Evolutionary conservation across 1,140 invertebrate genomes (phyloP), one percentile per base, ranked within the genome.

Genomic region (Drosophila bocki): DNA sequence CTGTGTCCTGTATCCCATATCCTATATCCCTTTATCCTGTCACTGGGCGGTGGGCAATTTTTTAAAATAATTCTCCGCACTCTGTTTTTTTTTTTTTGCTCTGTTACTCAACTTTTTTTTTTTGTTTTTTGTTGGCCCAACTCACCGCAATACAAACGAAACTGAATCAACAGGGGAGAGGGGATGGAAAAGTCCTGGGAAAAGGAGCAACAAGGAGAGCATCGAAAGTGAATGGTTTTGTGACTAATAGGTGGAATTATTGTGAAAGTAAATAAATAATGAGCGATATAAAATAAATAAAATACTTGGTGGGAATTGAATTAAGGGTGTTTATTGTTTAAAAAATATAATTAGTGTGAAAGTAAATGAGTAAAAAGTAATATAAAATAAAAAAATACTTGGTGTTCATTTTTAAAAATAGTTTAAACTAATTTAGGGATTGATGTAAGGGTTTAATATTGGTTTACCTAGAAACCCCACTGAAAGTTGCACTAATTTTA

Each of bases 41-140:
- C 80, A 79, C 80, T 82, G 75, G 80, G 80, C 80, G 80, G 72
- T 61, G 75, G 75, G 79, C 76, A 74, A 82, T 84, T 84, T 85
- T 81, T 74, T 58, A 58, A 80, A 83, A 76, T 37, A 74, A 60
- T 72, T 72, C 67, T 56, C 42, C 29, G 12, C 48, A 26, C 41
- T 65, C 35, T 65, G 19, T 63, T 47, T 37, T 59, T n/a, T 58
- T 51, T 70, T 53, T 22, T 22, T 22, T 22, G 7, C 41, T 35
- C 48, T 71, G 51, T 17, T 51, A n/a, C 26, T 50, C n/a, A 15
- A 11, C 26, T 29, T 51, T 32, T 17, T n/a, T 8, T 15, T 13
- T 19, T 6, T 44, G 12, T 44, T 32, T 19, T 50, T 15, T 67
- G 67, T 74, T 74, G 70, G 54, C 47, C 59, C 69, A 83, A 67